Conservation (phyloP, 2,797 vertebrate genomes). For the Myripristis murdjan region DNA sequence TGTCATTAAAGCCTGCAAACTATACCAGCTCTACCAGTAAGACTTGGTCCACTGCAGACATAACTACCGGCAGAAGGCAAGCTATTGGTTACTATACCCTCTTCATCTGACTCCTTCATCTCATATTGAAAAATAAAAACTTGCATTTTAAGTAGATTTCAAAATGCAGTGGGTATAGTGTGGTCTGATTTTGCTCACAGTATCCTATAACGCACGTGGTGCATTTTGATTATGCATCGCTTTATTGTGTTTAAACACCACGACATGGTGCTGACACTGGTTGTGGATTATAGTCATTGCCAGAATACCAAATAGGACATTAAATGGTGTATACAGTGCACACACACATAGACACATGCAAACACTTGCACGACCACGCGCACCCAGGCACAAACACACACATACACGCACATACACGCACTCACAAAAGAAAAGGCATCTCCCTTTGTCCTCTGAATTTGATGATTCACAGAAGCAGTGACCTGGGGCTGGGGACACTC, state of each 20-base stretch:
- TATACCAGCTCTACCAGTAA: conserved; percentile 46
- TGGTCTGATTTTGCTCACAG: conserved; percentile 8
- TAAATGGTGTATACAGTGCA: conserved; percentile 29
- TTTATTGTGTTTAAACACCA: conserved; percentile 17
- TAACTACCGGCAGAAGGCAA: conserved; percentile 4
- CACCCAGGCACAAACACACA: conserved; percentile 21
- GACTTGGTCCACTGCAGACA: conserved; percentile 35
- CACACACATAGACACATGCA: conserved; percentile 18
- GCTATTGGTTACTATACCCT: conserved; percentile 35
- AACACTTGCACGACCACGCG: conserved; percentile 25
- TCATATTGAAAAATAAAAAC: conserved; percentile 13
- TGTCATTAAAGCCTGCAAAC: conserved; percentile 63
- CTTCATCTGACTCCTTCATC: conserved; percentile 11
- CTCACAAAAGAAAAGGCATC: conserved; percentile 50
- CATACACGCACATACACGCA: conserved; percentile 24
- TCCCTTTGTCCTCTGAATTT: conserved; percentile 71
- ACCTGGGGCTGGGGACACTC: conserved; percentile 68
- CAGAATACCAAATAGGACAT: conserved; percentile 29
- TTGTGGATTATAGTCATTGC: conserved; percentile 32
- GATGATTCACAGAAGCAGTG: conserved; percentile 79
- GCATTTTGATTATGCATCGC: neutral
- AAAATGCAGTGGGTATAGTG: conserved; percentile 19
- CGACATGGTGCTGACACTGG: conserved; percentile 17
- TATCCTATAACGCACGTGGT: neutral
- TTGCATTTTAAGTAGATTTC: conserved; percentile 28